A percentile compares a stretch with the other conserved stretches of the same genome.
Conservation (phyloP, 2,113 vertebrate species). For the Rhinolophus sinicus region DNA sequence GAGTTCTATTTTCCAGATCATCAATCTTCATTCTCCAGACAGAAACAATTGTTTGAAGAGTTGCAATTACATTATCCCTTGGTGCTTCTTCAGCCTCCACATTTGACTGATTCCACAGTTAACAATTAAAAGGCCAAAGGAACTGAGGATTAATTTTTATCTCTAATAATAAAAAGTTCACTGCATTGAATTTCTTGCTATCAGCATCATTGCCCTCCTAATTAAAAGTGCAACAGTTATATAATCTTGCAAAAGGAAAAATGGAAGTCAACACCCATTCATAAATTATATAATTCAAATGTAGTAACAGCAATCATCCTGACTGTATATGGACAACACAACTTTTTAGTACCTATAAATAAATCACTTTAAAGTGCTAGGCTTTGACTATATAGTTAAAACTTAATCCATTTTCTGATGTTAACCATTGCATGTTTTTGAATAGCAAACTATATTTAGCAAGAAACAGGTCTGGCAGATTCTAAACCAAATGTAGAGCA, state of each 20-base stretch:
- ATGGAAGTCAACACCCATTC: slow-evolving; percentile 12
- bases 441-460: not conserved
- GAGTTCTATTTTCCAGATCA: slow-evolving; percentile 76
- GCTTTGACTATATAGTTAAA: not conserved
- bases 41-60: slow-evolving; percentile 81
- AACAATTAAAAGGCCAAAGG: slow-evolving; percentile 80
- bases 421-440: not conserved
- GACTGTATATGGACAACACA: not conserved
- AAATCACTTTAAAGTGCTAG: not conserved
- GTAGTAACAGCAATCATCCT: not conserved
- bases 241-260: slow-evolving; percentile 59
- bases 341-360: not conserved
- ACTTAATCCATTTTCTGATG: not conserved
- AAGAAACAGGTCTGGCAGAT: not conserved
- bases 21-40: slow-evolving; percentile 79
- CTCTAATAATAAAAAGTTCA: slow-evolving; percentile 76
- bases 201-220: slow-evolving; percentile 58
- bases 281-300: not conserved
- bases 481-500: not conserved
- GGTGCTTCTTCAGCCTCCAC: slow-evolving; percentile 77
- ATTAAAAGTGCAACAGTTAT: slow-evolving; percentile 68
- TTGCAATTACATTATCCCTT: slow-evolving; percentile 78
- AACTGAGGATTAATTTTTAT: slow-evolving; percentile 77
- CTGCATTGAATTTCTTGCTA: slow-evolving; percentile 71
- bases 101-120: slow-evolving; percentile 73